Percentiles rank a stretch among this genome's conserved stretches.
Evolutionary conservation across 2,888 invertebrate genomes (phyloP).

Genomic region (Phengaris alcon): DNA sequence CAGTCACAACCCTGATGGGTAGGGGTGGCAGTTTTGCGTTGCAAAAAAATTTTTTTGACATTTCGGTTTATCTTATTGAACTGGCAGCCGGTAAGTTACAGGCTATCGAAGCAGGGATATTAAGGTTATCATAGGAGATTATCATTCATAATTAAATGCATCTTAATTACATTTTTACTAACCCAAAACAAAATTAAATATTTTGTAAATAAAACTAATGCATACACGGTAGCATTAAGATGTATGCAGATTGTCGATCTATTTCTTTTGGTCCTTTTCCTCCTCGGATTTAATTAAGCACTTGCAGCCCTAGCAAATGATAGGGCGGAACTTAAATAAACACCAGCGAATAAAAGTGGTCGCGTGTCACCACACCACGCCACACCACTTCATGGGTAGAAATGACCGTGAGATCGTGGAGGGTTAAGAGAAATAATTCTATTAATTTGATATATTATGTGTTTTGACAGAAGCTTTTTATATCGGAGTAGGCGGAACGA

Average conservation of each 20-base stretch:
- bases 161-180: too few species aligned
- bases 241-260: too few species aligned
- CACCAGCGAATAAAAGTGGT: slow-evolving; percentile 64
- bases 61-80: not conserved
- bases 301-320: slow-evolving; percentile 9
- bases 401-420: slow-evolving; percentile 49
- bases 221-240: too few species aligned
- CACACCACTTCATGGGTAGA: slow-evolving; percentile 53
- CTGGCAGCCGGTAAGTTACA: not conserved
- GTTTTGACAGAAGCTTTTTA: not conserved
- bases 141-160: too few species aligned
- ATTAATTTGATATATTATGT: slow-evolving; percentile 18
- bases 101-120: too few species aligned
- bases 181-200: too few species aligned
- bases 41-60: not conserved
- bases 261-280: slow-evolving; percentile 34
- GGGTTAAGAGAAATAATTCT: slow-evolving; percentile 1
- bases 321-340: slow-evolving; percentile 51
- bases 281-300: not conserved
- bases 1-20: slow-evolving; percentile 73
- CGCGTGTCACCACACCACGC: slow-evolving; percentile 67
- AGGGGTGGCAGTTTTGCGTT: slow-evolving; percentile 42
- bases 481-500: not conserved
- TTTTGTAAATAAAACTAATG: too few species aligned
- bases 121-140: too few species aligned